Conservation (phyloP, 2,888 invertebrate genomes). For the Hydriomena furcata region DNA sequence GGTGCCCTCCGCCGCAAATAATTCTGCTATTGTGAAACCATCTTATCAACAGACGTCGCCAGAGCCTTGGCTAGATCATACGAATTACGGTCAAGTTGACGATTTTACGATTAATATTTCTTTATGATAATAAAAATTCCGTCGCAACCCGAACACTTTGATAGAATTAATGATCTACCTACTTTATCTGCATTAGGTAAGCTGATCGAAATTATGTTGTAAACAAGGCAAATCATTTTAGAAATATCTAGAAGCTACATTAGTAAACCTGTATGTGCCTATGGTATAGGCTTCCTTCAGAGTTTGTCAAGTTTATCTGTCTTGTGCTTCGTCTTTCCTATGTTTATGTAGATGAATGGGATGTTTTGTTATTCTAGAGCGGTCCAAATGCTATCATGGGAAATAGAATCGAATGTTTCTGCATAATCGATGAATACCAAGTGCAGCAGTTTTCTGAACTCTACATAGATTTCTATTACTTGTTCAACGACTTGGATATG, state of each 20-base stretch:
- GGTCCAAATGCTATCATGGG: too few relatives aligned
- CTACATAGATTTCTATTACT: too few relatives aligned
- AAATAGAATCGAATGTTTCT: too few relatives aligned
- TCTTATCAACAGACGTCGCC: constrained; percentile 69
- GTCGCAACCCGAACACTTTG: constrained; percentile 36
- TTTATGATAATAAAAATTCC: constrained; percentile 65
- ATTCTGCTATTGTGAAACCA: constrained; percentile 82
- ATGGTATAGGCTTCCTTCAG: too few relatives aligned
- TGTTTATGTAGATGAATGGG: too few relatives aligned
- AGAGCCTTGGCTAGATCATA: constrained; percentile 77
- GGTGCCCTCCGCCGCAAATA: constrained; percentile 77
- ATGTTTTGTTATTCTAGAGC: too few relatives aligned
- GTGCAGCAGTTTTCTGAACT: too few relatives aligned
- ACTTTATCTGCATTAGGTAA: constrained; percentile 33
- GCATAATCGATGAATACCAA: too few relatives aligned
- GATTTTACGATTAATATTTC: constrained; percentile 74
- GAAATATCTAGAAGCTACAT: constrained; percentile 1
- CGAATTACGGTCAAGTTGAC: constrained; percentile 83
- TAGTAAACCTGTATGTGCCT: too few relatives aligned
- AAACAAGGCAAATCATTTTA: constrained; percentile 10
- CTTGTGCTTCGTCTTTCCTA: too few relatives aligned
- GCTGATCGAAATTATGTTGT: constrained; percentile 20
- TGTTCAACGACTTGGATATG: too few relatives aligned
- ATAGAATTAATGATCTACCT: constrained; percentile 24
- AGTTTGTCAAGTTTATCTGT: too few relatives aligned